These are phyloP conservation scores for Rhizoglyphus robini DNA, from an alignment of 1,140 invertebrate species.

Conservation along the genomic window DNA sequence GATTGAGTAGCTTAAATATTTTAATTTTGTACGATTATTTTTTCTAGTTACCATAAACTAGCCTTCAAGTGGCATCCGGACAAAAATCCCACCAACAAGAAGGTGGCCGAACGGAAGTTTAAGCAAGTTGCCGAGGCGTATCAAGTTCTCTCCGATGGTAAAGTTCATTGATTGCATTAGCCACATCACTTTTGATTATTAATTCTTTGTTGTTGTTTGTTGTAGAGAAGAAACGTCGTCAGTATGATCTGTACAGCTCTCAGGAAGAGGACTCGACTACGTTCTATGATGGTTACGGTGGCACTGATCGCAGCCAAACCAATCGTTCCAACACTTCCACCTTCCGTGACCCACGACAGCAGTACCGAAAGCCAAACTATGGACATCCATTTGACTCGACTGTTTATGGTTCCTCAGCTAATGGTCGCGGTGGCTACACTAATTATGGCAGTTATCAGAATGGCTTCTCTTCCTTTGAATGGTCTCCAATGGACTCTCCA, in stretches of 20 bases:
- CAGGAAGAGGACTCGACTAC: slow-evolving; percentile 54
- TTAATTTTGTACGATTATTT: slow-evolving; percentile 2
- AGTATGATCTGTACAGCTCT: slow-evolving; percentile 92
- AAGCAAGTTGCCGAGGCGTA: slow-evolving; percentile 98
- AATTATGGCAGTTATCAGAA: neutral
- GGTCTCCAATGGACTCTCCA: slow-evolving; percentile 59
- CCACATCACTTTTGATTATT: slow-evolving; percentile 1
- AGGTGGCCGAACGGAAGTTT: slow-evolving; percentile 88
- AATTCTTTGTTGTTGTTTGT: slow-evolving; percentile 23
- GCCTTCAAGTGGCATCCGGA: slow-evolving; percentile 99
- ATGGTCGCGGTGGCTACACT: neutral
- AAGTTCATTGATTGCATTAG: slow-evolving; percentile 17
- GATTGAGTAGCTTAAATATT: neutral
- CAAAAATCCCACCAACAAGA: slow-evolving; percentile 92
- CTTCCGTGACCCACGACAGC: slow-evolving; percentile 93
- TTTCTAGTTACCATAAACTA: slow-evolving; percentile 77
- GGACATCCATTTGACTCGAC: neutral
- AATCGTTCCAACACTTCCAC: slow-evolving; percentile 46
- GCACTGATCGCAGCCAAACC: slow-evolving; percentile 35
- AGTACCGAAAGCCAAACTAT: slow-evolving; percentile 52
- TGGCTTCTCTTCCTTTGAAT: slow-evolving; percentile 34
- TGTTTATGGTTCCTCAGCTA: neutral
- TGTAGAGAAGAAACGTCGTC: slow-evolving; percentile 40
- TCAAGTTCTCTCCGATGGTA: slow-evolving; percentile 94
- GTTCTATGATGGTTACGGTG: slow-evolving; percentile 35